Evolutionary conservation across 2,113 vertebrate genomes (phyloP).

Genomic region (Patagioenas fasciata): DNA sequence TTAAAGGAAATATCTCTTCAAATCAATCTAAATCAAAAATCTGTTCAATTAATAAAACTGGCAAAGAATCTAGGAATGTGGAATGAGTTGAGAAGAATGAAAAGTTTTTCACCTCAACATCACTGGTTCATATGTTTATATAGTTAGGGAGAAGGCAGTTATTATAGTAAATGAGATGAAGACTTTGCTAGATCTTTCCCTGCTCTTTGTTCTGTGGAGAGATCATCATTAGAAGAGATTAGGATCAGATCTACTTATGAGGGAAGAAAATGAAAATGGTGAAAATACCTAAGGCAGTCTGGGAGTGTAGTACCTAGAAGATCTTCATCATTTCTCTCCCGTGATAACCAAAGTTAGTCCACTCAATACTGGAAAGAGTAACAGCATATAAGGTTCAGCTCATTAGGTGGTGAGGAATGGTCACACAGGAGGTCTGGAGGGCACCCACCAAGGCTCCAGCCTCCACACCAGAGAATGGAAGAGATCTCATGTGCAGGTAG

Average conservation of each 20-base stretch:
- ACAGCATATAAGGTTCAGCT: not conserved
- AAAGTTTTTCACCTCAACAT: not conserved
- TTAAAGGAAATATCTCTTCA: not conserved
- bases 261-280: not conserved
- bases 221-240: not conserved
- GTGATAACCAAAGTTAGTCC: not conserved
- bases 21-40: not conserved
- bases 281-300: not conserved
- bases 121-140: not conserved
- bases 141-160: not conserved
- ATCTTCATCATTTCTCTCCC: not conserved
- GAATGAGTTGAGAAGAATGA: not conserved
- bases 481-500: not conserved
- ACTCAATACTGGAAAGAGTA: not conserved
- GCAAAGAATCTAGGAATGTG: not conserved
- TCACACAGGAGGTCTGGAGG: not conserved
- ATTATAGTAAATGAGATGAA: not conserved
- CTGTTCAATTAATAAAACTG: not conserved
- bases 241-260: not conserved
- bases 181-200: not conserved
- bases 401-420: not conserved
- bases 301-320: not conserved
- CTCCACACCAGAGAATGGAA: accelerated
- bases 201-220: not conserved
- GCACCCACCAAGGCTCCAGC: not conserved